phyloP scores from a whole-genome alignment of 1,140 invertebrate genomes.

The Helicoverpa zea region DNA sequence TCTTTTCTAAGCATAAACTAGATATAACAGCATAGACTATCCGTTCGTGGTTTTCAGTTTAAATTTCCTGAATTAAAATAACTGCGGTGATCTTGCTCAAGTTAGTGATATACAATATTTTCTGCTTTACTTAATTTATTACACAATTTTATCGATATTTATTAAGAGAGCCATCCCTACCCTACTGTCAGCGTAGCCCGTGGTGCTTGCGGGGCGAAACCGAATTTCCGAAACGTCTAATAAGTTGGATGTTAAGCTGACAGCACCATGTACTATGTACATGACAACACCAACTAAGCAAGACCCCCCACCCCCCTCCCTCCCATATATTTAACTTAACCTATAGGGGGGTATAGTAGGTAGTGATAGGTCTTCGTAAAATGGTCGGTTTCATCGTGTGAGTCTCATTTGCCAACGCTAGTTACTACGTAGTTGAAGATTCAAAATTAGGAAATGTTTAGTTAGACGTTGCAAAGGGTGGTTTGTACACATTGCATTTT shows the following conservation, averaged over 20 bases:
- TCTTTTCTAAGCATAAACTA: too few species aligned
- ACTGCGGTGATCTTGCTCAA: too few species aligned
- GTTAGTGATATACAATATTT: too few species aligned
- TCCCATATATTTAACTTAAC: constrained; percentile 44
- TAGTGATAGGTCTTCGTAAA: constrained; percentile 60
- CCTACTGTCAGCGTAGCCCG: constrained; percentile 67
- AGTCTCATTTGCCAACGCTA: constrained; percentile 71
- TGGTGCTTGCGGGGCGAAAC: constrained; percentile 79
- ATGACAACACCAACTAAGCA: constrained; percentile 65
- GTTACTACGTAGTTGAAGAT: constrained; percentile 66
- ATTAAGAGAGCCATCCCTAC: not conserved
- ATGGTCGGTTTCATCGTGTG: constrained; percentile 60
- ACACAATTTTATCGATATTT: constrained; percentile 9
- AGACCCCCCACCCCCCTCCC: constrained; percentile 57
- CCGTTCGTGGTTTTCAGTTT: too few species aligned
- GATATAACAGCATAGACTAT: too few species aligned
- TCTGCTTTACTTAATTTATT: not conserved
- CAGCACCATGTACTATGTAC: constrained; percentile 76
- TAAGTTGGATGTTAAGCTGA: constrained; percentile 85
- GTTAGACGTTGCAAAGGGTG: constrained; percentile 59
- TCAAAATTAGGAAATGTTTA: constrained; percentile 75
- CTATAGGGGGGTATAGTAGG: constrained; percentile 39
- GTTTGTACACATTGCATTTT: constrained; percentile 50
- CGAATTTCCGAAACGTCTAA: constrained; percentile 86
- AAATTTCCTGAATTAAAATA: too few species aligned